These are phyloP conservation scores for Acrocephalus arundinaceus DNA, from an alignment of 2,113 vertebrate genomes.

Conservation along the genomic window DNA sequence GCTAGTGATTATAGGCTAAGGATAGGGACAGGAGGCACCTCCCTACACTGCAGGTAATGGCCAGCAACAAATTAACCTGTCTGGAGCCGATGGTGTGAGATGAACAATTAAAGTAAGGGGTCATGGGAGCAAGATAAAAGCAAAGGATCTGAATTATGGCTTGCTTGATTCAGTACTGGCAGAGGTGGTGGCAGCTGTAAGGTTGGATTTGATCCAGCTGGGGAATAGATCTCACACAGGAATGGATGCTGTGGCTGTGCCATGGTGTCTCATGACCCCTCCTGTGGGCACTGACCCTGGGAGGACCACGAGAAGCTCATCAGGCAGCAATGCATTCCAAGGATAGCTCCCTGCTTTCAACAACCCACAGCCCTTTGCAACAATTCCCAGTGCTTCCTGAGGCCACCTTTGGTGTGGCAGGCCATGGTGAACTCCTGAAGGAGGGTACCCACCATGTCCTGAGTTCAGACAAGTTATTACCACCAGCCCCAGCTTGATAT, in stretches of 20 bases:
- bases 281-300: not conserved
- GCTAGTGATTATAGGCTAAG: not conserved
- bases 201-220: not conserved
- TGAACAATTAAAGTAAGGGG: not conserved
- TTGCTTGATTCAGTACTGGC: not conserved
- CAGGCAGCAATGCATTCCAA: not conserved
- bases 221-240: not conserved
- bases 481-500: not conserved
- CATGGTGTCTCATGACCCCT: not conserved
- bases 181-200: not conserved
- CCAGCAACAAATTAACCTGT: not conserved
- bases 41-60: not conserved
- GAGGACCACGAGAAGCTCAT: not conserved
- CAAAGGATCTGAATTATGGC: not conserved
- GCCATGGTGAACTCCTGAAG: not conserved
- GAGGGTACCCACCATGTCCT: not conserved
- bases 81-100: not conserved
- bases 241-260: not conserved
- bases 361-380: not conserved
- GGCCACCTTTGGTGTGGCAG: not conserved
- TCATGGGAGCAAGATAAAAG: not conserved
- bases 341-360: not conserved
- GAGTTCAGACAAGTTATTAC: not conserved
- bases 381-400: not conserved
- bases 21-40: not conserved